Base-by-base conservation (phyloP, 2,797 vertebrate genomes). In the Telmatherina bonti region DNA sequence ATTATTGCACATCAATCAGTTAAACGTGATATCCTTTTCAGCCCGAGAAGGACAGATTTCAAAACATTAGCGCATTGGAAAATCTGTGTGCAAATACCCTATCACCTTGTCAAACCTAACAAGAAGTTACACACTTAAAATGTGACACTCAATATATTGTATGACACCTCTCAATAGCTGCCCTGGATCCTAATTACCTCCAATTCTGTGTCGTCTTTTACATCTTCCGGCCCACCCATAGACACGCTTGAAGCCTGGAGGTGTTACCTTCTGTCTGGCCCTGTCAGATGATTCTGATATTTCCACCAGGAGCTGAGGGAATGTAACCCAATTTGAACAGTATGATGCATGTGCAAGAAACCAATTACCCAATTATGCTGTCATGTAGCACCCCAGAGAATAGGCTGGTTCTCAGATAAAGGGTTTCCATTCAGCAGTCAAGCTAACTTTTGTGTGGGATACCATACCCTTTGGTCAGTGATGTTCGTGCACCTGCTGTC, bases 291-390 rank as follows among this genome's bases (percentile, higher is more conserved):
- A 90, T 72, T 90, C 85, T 78, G 85, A 93, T 86, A 84, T 78
- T 88, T 92, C 87, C 82, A 92, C 76, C 63, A 78, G 55, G 74
- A 86, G 88, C 91, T 67, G n/a, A 74, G 89, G 70, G 78, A 84
- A 88, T 89, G 88, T 90, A 94, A 93, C 89, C 86, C 74, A 89
- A 93, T 93, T 94, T 92, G 70, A 85, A 88, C 64, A 87, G 86
- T 83, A 90, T 90, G 89, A 93, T 92, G 90, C 84, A 93, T 93
- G 91, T 83, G 91, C 91, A 91, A 92, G 87, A 93, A 93, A 86
- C 88, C 87, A 93, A 93, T 95, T 92, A 94, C 87, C 84, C 91
- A 92, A 94, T 94, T 94, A 94, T 86, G 80, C 86, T 91, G 93
- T 94, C 93, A 94, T 91, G 90, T 88, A 87, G 89, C 82, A 90